Evolutionary conservation across 1,140 invertebrate genomes (phyloP), one percentile per base, ranked within the genome.

Genomic region (Sitophilus oryzae): DNA sequence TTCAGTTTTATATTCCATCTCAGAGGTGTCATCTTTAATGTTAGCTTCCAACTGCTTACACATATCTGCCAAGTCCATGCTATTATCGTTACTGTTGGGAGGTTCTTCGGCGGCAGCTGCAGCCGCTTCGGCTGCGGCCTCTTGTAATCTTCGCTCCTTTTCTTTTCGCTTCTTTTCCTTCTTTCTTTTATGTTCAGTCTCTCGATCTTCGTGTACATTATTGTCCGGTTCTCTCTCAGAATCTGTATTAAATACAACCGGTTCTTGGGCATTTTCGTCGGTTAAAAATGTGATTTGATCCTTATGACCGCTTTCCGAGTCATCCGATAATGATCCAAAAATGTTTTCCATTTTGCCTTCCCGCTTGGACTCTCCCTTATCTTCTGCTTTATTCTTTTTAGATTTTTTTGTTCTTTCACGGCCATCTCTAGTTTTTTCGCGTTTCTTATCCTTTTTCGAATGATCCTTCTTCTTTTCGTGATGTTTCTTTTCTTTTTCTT

Each of bases 331-430:
- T 1, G 88, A 85, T 2, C 88, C 89, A 71, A 91, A 92, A 50
- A 91, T 91, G 62, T 89, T 87, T 71, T 91, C 86, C 84, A 91
- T 88, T 66, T 88, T 83, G 36, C 86, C 84, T 47, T 84, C 84
- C 49, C 79, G 77, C 66, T 81, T 82, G 9, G 68, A 64, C 50
- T 74, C 66, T 5, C 41, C 38, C 49, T 69, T 70, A 4, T 51
- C 43, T 35, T 67, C 63, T n/a, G 61, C 56, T 45, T 67, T 73
- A 19, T 68, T 75, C 64, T 77, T 80, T 67, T 79, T 82, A 0
- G 79, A 76, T 66, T 78, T 82, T 65, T 79, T 76, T 59, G 75
- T 41, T 75, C 80, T 85, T 56, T 73, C 74, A 69, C 81, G 80
- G 8, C 85, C 82, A n/a, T 77, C 77, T 43, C 82, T 82, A 5